phyloP scores from a whole-genome alignment of 2,888 invertebrate genomes.

The Altica lythri region DNA sequence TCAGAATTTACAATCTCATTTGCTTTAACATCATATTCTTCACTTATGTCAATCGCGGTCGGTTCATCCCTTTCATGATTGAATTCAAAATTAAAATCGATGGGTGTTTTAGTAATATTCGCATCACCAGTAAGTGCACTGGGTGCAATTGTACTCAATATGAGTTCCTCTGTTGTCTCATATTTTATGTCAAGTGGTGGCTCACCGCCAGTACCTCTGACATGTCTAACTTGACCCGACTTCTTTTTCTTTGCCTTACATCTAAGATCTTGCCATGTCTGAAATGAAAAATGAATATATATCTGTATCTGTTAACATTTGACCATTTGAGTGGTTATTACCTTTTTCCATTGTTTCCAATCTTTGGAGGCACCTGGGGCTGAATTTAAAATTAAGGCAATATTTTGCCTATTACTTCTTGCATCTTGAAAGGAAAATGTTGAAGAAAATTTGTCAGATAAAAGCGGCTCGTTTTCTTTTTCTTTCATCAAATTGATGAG shows the following conservation, averaged over 20 bases:
- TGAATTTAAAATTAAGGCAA: slow-evolving; percentile 9
- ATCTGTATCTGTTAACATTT: slow-evolving; percentile 12
- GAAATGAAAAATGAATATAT: slow-evolving; percentile 2
- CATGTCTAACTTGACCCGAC: slow-evolving; percentile 14
- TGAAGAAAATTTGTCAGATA: slow-evolving; percentile 8
- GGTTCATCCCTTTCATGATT: slow-evolving; percentile 1
- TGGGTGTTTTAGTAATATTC: slow-evolving; percentile 6
- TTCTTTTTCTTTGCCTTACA: slow-evolving; percentile 13
- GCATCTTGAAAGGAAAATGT: slow-evolving; percentile 9
- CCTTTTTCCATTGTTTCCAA: slow-evolving; percentile 14
- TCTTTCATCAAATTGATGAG: slow-evolving; percentile 4
- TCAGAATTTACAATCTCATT: slow-evolving; percentile 9
- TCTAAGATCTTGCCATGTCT: slow-evolving; percentile 16
- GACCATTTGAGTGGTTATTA: slow-evolving; percentile 8
- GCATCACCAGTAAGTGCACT: slow-evolving; percentile 9
- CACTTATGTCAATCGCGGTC: slow-evolving; percentile 8
- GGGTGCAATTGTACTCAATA: slow-evolving; percentile 17
- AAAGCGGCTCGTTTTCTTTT: slow-evolving; percentile 8
- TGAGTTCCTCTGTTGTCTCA: slow-evolving; percentile 16
- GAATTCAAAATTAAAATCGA: slow-evolving; percentile 8
- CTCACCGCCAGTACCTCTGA: slow-evolving; percentile 19
- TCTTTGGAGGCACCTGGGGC: slow-evolving; percentile 10
- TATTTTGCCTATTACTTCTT: slow-evolving; percentile 4
- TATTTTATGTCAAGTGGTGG: slow-evolving; percentile 15
- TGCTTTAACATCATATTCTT: slow-evolving; percentile 4